Evolutionary conservation across 2,888 invertebrate genomes (phyloP).

Genomic region (Dysmachus trigonus): DNA sequence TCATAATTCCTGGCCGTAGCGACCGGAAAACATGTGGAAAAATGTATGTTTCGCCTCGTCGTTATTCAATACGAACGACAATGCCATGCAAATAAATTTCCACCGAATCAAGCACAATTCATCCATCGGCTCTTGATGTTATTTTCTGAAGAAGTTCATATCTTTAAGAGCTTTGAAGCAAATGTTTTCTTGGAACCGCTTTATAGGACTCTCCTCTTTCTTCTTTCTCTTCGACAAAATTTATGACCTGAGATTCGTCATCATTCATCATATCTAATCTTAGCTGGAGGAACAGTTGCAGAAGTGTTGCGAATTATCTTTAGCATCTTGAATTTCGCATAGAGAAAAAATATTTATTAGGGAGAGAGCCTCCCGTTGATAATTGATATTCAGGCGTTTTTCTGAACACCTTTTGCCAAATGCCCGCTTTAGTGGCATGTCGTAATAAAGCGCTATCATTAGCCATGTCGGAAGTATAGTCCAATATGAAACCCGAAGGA

Average conservation of each 20-base stretch:
- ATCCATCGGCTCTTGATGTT: not conserved
- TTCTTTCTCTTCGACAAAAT: not conserved
- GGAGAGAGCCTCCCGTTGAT: not conserved
- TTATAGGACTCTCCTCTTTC: not conserved
- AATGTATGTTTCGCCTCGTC: not conserved
- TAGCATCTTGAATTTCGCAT: not conserved
- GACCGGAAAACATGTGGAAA: not conserved
- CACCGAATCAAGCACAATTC: not conserved
- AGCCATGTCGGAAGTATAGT: not conserved
- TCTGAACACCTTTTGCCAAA: not conserved
- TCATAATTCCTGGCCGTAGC: not conserved
- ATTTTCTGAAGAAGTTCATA: not conserved
- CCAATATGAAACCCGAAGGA: not conserved
- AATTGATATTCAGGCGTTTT: not conserved
- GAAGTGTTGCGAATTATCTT: not conserved
- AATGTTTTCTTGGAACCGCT: not conserved
- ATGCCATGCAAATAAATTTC: not conserved
- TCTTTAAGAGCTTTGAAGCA: not conserved
- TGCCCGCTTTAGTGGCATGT: not conserved
- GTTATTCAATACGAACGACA: not conserved
- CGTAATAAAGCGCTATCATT: not conserved
- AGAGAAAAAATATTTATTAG: not conserved
- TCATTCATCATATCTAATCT: not conserved
- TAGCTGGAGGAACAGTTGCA: not conserved
- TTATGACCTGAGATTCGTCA: not conserved